phyloP scores from a whole-genome alignment of 1,140 invertebrate genomes.

The Drosophila busckii region DNA sequence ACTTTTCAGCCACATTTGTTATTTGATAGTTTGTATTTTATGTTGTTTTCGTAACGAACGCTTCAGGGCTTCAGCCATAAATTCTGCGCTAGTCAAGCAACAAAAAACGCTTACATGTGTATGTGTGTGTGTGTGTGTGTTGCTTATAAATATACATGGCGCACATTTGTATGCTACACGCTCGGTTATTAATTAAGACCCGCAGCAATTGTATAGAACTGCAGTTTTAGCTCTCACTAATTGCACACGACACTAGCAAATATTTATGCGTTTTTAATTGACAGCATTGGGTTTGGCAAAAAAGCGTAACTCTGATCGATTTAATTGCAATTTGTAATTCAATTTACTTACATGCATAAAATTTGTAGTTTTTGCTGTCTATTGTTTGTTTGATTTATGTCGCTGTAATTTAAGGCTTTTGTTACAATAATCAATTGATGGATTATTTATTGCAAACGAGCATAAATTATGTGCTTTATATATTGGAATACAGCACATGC shows the following conservation, averaged over 20 bases:
- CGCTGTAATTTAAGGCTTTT: no score
- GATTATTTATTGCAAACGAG: no score
- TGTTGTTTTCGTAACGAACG: slow-evolving; percentile 30
- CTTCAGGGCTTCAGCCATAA: not conserved
- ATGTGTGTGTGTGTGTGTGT: not conserved
- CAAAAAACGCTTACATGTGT: slow-evolving; percentile 24
- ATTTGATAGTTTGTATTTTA: slow-evolving; percentile 49
- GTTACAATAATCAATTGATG: no score
- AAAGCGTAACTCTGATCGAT: no score
- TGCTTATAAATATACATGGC: slow-evolving; percentile 53
- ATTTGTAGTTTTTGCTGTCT: no score
- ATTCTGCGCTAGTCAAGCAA: not conserved
- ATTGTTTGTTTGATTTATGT: no score
- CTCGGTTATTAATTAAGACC: slow-evolving; percentile 51
- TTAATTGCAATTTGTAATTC: no score
- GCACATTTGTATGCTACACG: slow-evolving; percentile 14
- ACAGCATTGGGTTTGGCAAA: not conserved
- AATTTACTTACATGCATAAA: no score
- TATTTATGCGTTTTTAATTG: slow-evolving; percentile 57
- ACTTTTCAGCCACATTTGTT: slow-evolving; percentile 30
- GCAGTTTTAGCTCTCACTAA: no score
- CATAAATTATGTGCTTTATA: no score
- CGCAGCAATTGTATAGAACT: slow-evolving; percentile 13
- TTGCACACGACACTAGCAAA: slow-evolving; percentile 29
- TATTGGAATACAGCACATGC: no score